These are phyloP conservation scores for Oxyura jamaicensis DNA, from an alignment of 2,113 vertebrate species.

Conservation along the genomic window DNA sequence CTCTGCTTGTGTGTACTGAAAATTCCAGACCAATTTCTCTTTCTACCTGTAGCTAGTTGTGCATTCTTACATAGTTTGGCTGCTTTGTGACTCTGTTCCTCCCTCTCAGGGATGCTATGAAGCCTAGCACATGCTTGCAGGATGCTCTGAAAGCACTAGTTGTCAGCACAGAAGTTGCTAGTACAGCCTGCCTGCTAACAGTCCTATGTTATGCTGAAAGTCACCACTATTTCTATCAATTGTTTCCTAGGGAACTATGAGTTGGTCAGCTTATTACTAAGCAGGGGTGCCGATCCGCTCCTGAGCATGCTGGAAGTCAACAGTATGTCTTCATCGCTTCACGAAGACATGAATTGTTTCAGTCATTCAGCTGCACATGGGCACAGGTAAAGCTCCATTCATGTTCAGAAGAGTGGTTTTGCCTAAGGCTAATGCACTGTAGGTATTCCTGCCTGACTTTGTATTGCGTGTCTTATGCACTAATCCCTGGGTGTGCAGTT, in stretches of 20 bases:
- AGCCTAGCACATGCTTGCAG: background rate
- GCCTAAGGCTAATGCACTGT: background rate
- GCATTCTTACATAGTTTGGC: background rate
- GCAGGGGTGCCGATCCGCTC: constrained; percentile 90
- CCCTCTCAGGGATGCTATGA: background rate
- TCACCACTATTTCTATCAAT: background rate
- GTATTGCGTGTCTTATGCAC: fast-evolving
- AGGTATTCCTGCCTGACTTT: background rate
- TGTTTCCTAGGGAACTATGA: constrained; percentile 90
- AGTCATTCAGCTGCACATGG: constrained; percentile 95
- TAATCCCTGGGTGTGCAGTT: background rate
- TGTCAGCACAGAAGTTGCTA: background rate
- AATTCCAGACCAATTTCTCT: background rate
- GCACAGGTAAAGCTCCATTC: constrained; percentile 82
- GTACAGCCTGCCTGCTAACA: background rate
- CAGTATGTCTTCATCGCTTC: constrained; percentile 87
- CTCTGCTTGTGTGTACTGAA: background rate
- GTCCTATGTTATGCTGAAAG: background rate
- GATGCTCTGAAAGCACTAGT: background rate
- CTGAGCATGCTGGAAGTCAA: constrained; percentile 87
- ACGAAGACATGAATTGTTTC: constrained; percentile 98
- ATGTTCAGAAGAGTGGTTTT: fast-evolving
- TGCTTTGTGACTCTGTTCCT: background rate
- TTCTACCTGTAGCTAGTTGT: background rate
- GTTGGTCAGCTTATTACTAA: constrained; percentile 92